Percentiles rank a stretch among this genome's conserved stretches.
Evolutionary conservation across 1,140 invertebrate genomes (phyloP).

Genomic region (Frieseomelitta varia): DNA sequence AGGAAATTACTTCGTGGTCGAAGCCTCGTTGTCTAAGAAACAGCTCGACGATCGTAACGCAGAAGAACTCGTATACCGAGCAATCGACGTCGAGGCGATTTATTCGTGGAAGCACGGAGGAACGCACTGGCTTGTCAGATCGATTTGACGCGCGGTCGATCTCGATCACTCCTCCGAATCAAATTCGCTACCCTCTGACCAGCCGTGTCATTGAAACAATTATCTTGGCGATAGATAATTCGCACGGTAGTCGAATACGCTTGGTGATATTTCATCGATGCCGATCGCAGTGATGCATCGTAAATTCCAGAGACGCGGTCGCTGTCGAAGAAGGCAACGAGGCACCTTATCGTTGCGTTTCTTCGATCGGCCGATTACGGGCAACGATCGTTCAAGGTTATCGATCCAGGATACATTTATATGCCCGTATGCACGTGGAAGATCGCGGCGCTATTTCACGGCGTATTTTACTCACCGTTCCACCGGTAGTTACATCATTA

Average conservation of each 20-base stretch:
- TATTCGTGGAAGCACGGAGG: neutral
- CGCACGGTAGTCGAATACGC: neutral
- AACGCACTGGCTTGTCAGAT: neutral
- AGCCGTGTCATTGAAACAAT: neutral
- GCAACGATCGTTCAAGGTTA: conserved; percentile 35
- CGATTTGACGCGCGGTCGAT: neutral
- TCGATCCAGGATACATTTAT: conserved; percentile 10
- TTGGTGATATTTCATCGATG: neutral
- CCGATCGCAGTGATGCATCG: neutral
- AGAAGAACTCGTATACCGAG: neutral
- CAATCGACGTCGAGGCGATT: neutral
- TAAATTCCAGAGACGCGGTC: neutral
- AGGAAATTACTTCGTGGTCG: neutral
- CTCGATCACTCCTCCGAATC: neutral
- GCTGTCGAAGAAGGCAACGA: conserved; percentile 27
- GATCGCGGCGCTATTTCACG: conserved; percentile 46
- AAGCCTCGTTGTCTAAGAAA: neutral
- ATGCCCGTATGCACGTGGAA: neutral
- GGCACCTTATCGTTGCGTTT: conserved; percentile 16
- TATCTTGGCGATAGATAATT: neutral
- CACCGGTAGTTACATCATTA: conserved; percentile 52
- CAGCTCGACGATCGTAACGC: neutral
- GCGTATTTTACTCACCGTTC: conserved; percentile 25
- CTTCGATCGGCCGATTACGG: conserved; percentile 6
- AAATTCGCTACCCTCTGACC: neutral